Conservation (phyloP, 2,797 vertebrate genomes). For the Cuniculus paca region DNA sequence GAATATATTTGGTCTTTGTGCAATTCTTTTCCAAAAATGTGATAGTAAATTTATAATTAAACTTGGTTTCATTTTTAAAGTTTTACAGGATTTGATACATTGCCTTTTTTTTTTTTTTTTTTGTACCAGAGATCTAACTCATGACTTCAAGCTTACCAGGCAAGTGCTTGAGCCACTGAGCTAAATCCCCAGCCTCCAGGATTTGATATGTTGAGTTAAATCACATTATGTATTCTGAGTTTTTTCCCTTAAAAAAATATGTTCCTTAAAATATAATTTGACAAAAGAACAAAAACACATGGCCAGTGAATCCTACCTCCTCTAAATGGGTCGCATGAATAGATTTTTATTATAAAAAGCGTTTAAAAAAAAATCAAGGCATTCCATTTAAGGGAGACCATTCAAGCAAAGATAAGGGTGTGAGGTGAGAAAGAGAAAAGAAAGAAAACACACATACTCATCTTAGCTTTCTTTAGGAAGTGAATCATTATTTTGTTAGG, state of each 20-base stretch:
- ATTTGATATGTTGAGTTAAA: conserved; percentile 65
- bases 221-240: conserved; percentile 43
- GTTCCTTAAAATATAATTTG: conserved; percentile 69
- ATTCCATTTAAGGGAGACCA: background rate
- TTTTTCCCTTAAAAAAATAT: conserved; percentile 66
- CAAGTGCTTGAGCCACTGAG: no score
- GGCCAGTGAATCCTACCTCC: conserved; percentile 33
- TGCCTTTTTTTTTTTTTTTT: no score
- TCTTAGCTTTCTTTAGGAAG: background rate
- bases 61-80: conserved; percentile 58
- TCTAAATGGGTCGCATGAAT: conserved; percentile 48
- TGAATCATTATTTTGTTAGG: background rate
- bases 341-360: conserved; percentile 50
- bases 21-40: background rate
- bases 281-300: conserved; percentile 17
- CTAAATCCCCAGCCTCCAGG: no score
- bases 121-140: no score
- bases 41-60: conserved; percentile 48
- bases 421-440: background rate
- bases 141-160: no score
- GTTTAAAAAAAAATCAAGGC: conserved; percentile 16
- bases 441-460: background rate
- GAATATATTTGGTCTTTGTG: background rate
- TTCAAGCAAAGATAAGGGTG: background rate
- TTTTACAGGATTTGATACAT: conserved; percentile 56